These are phyloP conservation scores for Taenaris catops DNA, from an alignment of 2,888 invertebrate genomes.

Conservation along the genomic window DNA sequence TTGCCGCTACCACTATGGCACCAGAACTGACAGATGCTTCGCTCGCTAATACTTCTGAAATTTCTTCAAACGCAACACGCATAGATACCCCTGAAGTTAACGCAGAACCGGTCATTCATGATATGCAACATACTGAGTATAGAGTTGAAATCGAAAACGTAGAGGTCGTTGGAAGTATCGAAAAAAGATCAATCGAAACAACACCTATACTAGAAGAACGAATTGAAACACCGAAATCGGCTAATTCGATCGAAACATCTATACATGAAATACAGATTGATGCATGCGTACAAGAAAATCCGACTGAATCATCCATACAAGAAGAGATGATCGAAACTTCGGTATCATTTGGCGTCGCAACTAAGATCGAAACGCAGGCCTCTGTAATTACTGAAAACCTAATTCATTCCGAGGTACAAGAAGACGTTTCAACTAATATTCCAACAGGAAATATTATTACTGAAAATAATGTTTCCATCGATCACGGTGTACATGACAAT, in stretches of 20 bases:
- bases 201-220: too few species aligned
- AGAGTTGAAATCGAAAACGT: constrained; percentile 9
- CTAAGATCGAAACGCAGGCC: too few species aligned
- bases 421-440: constrained; percentile 5
- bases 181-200: too few species aligned
- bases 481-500: constrained; percentile 4
- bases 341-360: too few species aligned
- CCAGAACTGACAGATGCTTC: constrained; percentile 67
- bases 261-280: too few species aligned
- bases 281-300: too few species aligned
- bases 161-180: constrained; percentile 5
- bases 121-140: constrained; percentile 21
- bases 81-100: constrained; percentile 40
- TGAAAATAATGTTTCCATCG: constrained; percentile 3
- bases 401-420: neutral
- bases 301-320: constrained; percentile 1
- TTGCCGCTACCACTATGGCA: constrained; percentile 85
- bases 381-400: neutral
- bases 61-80: constrained; percentile 43
- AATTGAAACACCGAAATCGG: too few species aligned
- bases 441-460: constrained; percentile 4
- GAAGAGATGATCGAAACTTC: constrained; percentile 4
- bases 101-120: constrained; percentile 31
- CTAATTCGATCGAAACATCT: too few species aligned
- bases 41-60: constrained; percentile 59